These are phyloP conservation scores for Hexactinellida sp. DNA, from an alignment of 37 sponge, comb jelly and placozoan species.

Conservation along the genomic window DNA sequence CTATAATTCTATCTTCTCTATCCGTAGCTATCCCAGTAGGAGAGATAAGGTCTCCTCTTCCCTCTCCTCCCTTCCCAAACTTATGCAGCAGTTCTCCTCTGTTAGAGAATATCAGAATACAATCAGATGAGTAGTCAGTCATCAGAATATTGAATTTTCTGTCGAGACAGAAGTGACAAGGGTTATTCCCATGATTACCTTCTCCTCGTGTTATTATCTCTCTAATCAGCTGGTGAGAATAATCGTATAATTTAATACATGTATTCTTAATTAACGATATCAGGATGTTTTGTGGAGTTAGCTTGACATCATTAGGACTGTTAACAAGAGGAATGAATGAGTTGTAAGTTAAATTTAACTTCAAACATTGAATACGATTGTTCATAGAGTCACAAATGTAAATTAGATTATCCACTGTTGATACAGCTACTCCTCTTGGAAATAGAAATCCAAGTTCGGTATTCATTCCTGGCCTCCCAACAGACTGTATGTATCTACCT, in stretches of 20 bases:
- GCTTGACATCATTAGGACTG: background rate
- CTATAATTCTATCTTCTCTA: no score
- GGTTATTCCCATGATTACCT: no score
- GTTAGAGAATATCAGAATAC: background rate
- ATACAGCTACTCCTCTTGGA: background rate
- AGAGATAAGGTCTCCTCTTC: no score
- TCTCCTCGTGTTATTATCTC: background rate
- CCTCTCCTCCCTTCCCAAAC: background rate
- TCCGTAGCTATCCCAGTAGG: no score
- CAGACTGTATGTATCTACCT: background rate
- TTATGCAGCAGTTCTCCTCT: background rate
- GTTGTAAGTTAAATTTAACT: background rate
- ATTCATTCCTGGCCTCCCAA: background rate
- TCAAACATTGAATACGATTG: background rate
- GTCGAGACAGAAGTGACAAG: background rate
- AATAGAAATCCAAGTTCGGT: background rate
- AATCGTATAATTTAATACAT: background rate
- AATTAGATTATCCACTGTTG: background rate
- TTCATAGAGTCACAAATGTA: background rate
- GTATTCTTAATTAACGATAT: no score
- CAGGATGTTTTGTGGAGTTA: background rate
- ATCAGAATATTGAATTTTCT: background rate
- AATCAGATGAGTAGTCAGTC: background rate
- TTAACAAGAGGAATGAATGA: background rate
- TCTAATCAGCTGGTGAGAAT: background rate